These are phyloP conservation scores for Oscheius sp. DNA, from an alignment of 2,888 invertebrate genomes.

Conservation along the genomic window DNA sequence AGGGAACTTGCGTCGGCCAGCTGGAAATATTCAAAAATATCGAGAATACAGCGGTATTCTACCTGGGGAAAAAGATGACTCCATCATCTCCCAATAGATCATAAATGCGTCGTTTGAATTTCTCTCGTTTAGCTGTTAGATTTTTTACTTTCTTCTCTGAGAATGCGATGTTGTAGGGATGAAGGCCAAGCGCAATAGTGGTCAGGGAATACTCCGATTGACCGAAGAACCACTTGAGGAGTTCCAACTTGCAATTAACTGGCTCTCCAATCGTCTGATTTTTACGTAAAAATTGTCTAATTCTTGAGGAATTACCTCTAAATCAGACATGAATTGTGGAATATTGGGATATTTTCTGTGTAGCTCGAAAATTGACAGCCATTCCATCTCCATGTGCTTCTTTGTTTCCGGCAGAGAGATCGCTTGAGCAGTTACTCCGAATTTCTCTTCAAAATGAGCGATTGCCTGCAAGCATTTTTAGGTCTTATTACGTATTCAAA, in stretches of 20 bases:
- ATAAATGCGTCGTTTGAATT: background rate
- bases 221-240: background rate
- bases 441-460: slow-evolving; percentile 13
- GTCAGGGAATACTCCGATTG: slow-evolving; percentile 3
- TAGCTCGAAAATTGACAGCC: background rate
- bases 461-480: background rate
- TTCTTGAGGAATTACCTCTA: too few relatives aligned
- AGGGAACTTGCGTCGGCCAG: slow-evolving; percentile 71
- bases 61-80: slow-evolving; percentile 18
- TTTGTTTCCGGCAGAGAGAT: slow-evolving; percentile 4
- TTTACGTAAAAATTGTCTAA: too few relatives aligned
- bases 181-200: background rate
- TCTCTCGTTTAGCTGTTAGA: background rate
- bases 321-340: too few relatives aligned
- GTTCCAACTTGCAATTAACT: background rate
- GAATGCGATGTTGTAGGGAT: background rate
- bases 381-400: background rate
- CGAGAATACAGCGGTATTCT: background rate
- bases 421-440: background rate
- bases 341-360: too few relatives aligned
- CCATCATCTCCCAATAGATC: slow-evolving; percentile 10
- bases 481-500: too few relatives aligned
- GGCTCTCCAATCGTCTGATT: background rate
- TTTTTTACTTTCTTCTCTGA: background rate
- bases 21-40: slow-evolving; percentile 21